A percentile compares a stretch with the other conserved stretches of the same genome.
Evolutionary conservation across 2,113 vertebrate genomes (phyloP).

Genomic region (Psilopogon haemacephalus): DNA sequence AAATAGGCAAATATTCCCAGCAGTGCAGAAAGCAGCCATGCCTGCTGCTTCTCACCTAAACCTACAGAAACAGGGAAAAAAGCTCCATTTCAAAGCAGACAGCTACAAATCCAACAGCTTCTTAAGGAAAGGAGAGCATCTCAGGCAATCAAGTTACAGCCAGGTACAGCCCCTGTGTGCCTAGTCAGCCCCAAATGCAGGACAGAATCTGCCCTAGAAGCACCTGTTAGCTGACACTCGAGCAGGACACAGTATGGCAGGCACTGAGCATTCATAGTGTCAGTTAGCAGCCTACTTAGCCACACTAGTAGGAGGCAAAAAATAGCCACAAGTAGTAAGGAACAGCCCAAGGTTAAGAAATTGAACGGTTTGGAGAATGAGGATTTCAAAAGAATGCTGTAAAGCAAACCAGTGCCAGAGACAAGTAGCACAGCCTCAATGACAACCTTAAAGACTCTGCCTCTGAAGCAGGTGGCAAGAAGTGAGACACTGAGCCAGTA

Average conservation of each 20-base stretch:
- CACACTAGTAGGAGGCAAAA: background rate
- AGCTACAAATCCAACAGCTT: background rate
- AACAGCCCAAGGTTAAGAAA: background rate
- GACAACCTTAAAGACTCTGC: background rate
- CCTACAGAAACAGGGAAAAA: background rate
- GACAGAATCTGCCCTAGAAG: background rate
- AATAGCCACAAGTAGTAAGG: background rate
- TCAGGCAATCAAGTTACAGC: no score
- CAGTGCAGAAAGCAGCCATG: background rate
- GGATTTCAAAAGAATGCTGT: background rate
- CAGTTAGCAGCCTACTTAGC: background rate
- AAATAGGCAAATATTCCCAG: background rate
- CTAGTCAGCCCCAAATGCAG: background rate
- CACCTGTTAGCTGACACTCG: background rate
- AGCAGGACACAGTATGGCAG: background rate
- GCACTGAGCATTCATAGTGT: background rate
- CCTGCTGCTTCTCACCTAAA: background rate
- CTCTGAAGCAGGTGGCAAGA: background rate
- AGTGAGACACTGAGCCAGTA: accelerated
- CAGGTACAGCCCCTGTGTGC: accelerated
- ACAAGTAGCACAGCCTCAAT: background rate
- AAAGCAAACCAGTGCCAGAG: background rate
- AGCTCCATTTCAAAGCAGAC: background rate
- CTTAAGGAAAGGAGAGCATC: background rate
- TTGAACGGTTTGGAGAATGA: background rate